A percentile compares a stretch with the other conserved stretches of the same genome.
Evolutionary conservation across 2,797 vertebrate species (phyloP).

Genomic region (Limosa lapponica): DNA sequence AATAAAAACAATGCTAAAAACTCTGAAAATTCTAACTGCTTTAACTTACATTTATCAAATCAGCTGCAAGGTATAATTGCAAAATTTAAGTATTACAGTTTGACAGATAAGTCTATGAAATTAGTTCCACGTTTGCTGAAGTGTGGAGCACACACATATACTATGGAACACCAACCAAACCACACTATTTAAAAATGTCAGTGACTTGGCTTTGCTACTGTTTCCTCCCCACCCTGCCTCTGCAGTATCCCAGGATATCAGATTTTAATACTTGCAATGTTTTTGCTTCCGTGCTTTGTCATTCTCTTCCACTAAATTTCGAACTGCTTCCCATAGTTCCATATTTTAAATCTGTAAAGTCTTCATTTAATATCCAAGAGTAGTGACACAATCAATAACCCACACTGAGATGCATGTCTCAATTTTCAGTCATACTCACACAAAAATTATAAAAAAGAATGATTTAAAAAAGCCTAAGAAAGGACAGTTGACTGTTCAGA

Average conservation of each 20-base stretch:
- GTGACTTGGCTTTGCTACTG: not conserved
- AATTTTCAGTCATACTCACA: not conserved
- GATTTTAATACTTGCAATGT: not conserved
- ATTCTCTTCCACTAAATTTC: not conserved
- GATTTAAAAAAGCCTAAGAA: not conserved
- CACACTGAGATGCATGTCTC: not conserved
- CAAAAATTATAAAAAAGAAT: not conserved
- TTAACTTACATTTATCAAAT: not conserved
- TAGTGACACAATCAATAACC: not conserved
- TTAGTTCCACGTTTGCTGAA: accelerated
- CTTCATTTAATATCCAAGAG: not conserved
- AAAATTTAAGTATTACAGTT: not conserved
- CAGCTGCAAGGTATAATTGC: not conserved
- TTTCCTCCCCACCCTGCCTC: constrained; percentile 50
- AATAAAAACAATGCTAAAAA: not conserved
- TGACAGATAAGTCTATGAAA: not conserved
- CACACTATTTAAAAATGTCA: not conserved
- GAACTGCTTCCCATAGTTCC: not conserved
- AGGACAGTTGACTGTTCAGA: not conserved
- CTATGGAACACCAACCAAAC: not conserved
- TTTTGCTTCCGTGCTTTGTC: constrained; percentile 35
- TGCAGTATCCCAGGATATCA: constrained; percentile 35
- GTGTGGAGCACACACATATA: not conserved
- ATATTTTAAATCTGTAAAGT: not conserved
- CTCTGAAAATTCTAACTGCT: not conserved